Evolutionary conservation across 1,140 invertebrate species (phyloP), one percentile per base, ranked within the genome.

Genomic region (Drosophila ogumai): DNA sequence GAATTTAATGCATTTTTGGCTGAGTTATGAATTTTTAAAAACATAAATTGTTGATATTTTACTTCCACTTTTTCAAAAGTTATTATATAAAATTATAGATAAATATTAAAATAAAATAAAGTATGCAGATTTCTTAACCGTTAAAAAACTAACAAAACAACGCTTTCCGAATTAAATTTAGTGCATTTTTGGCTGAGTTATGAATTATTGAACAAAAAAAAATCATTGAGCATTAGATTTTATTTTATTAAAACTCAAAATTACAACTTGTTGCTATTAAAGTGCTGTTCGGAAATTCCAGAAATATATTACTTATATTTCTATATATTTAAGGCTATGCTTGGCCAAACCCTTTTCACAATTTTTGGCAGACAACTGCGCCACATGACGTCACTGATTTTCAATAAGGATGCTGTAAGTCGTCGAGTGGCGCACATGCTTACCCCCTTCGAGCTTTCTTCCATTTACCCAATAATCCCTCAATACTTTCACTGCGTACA

Each of bases 361-460:
- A 52, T n/a, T 69, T 71, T 44, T 68, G 52, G 44, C 68, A 75
- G 52, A 71, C 22, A 55, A 47, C 40, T 49, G 61, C 61, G 56
- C 49, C 34, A 61, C 50, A 63, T 77, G 79, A 82, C 80, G 80
- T 82, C 79, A 78, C 77, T 80, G 81, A 76, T 82, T 82, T 84
- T 65, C 58, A 58, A 68, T 56, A 65, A 55, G 56, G 17, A 60
- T 66, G 15, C 47, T 13, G 7, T 28, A 28, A 40, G 19, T n/a
- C 34, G 32, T 58, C 56, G 15, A 41, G 17, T 54, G 32, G 50
- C 50, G 50, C 50, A 54, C 32, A 54, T 54, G 19, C 19, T 54
- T 22, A 15, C 50, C 19, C 32, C 50, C 19, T 22, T 15, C 1
- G 50, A 9, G 19, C 4, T 54, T 12, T 12, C 31, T 49, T 22